Percentiles rank a stretch among this genome's conserved stretches.
These are phyloP conservation scores for Tetragnatha versicolor DNA, from an alignment of 1,140 invertebrate genomes.

Conservation along the genomic window DNA sequence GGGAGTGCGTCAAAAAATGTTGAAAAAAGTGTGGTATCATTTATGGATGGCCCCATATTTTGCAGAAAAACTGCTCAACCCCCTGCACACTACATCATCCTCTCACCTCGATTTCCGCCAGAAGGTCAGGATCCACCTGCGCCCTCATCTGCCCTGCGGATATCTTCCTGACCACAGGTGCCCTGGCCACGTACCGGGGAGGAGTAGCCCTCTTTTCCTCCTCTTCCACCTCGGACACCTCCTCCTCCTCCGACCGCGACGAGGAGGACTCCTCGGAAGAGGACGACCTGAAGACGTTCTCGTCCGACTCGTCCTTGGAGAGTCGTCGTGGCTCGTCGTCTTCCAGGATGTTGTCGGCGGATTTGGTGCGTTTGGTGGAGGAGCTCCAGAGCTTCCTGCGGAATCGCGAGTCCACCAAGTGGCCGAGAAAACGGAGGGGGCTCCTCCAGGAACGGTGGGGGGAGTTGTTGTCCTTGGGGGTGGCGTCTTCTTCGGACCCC, in stretches of 20 bases:
- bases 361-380: background rate
- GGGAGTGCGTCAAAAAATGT: too few relatives aligned
- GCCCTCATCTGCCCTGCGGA: background rate
- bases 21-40: too few relatives aligned
- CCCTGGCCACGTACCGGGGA: background rate
- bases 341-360: background rate
- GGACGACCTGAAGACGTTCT: background rate
- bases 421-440: slow-evolving; percentile 20
- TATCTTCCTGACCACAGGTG: slow-evolving; percentile 28
- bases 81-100: too few relatives aligned
- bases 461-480: background rate
- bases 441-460: background rate
- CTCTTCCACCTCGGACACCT: slow-evolving; percentile 2
- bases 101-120: slow-evolving; percentile 43
- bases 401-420: slow-evolving; percentile 10
- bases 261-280: slow-evolving; percentile 13
- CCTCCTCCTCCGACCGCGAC: background rate
- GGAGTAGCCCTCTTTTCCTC: background rate
- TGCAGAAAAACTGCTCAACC: too few relatives aligned
- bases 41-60: too few relatives aligned
- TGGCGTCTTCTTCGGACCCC: background rate
- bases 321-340: background rate
- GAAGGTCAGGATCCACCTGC: slow-evolving; percentile 26
- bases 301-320: background rate
- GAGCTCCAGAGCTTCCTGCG: slow-evolving; percentile 17